Percentiles rank a stretch among this genome's conserved stretches.
These are phyloP conservation scores for Sciaenops ocellatus DNA, from an alignment of 2,797 vertebrate genomes.

Conservation along the genomic window DNA sequence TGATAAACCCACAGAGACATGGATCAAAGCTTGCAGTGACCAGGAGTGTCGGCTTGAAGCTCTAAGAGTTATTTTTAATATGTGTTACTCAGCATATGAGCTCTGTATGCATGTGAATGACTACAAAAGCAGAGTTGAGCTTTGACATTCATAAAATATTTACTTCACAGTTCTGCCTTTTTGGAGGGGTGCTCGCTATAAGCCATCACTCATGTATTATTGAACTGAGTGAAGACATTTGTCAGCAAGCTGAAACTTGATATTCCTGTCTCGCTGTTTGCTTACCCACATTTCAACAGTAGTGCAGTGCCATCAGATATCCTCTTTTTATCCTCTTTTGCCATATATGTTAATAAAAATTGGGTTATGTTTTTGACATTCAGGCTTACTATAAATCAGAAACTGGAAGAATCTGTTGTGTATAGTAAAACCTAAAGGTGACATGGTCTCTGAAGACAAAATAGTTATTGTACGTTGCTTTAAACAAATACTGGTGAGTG, in stretches of 20 bases:
- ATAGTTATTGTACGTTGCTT: too few relatives aligned
- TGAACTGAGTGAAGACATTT: conserved; percentile 60
- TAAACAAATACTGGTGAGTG: too few relatives aligned
- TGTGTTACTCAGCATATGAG: conserved; percentile 50
- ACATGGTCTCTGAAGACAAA: too few relatives aligned
- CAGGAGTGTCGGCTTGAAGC: conserved; percentile 12
- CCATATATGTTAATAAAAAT: too few relatives aligned
- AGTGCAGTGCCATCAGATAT: conserved; percentile 9
- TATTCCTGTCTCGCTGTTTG: conserved; percentile 46
- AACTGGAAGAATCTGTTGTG: too few relatives aligned
- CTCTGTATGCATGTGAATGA: conserved; percentile 55
- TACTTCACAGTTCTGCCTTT: conserved; percentile 56
- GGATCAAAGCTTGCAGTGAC: conserved; percentile 62
- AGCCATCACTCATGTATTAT: conserved; percentile 65
- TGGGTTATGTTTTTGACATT: too few relatives aligned
- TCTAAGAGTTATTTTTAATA: conserved; percentile 54
- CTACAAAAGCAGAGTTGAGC: conserved; percentile 69
- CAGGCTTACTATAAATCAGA: too few relatives aligned
- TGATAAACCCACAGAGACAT: conserved; percentile 36
- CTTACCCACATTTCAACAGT: conserved; percentile 40
- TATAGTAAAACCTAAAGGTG: too few relatives aligned
- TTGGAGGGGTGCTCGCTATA: conserved; percentile 39
- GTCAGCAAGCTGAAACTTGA: conserved; percentile 62
- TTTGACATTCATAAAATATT: conserved; percentile 74
- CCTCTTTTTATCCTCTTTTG: background rate